A percentile compares a stretch with the other conserved stretches of the same genome.
phyloP scores from a whole-genome alignment of 2,797 vertebrate genomes.

The Chaunax sp. region DNA sequence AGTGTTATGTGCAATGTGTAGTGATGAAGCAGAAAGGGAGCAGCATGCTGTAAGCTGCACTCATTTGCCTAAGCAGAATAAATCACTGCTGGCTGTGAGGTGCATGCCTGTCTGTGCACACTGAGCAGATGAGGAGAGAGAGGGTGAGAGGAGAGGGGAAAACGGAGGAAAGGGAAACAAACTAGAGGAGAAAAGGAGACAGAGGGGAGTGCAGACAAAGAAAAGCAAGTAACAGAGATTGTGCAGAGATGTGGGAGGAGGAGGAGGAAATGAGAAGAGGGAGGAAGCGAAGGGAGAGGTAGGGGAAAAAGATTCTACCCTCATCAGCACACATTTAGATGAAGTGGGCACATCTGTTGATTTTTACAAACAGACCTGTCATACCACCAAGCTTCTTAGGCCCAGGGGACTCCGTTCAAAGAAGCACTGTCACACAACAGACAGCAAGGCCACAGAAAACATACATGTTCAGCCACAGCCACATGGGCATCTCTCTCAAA shows the following conservation, averaged over 20 bases:
- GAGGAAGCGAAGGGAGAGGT: constrained; percentile 25
- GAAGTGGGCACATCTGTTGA: constrained; percentile 16
- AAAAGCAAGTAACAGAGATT: constrained; percentile 26
- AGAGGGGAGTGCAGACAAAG: constrained; percentile 22
- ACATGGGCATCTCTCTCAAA: constrained; percentile 18
- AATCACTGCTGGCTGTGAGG: constrained; percentile 79
- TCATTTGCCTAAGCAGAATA: constrained; percentile 82
- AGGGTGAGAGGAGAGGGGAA: constrained; percentile 22
- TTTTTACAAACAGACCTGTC: constrained; percentile 41
- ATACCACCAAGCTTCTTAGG: constrained; percentile 5
- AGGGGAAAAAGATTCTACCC: constrained; percentile 14
- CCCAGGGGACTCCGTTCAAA: constrained; percentile 18
- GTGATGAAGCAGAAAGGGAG: constrained; percentile 80
- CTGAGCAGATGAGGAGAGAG: constrained; percentile 46
- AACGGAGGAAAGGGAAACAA: constrained; percentile 40
- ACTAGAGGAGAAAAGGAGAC: constrained; percentile 29
- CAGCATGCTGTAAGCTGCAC: constrained; percentile 75
- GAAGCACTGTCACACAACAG: constrained; percentile 21
- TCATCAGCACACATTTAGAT: constrained; percentile 40
- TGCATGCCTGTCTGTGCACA: constrained; percentile 69
- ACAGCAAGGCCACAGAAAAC: constrained; percentile 31
- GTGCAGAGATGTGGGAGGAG: constrained; percentile 40
- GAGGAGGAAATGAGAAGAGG: constrained; percentile 47
- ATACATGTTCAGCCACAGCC: constrained; percentile 34
- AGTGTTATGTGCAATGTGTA: constrained; percentile 77